Conservation (phyloP, 2,797 vertebrate genomes). For the Clarias platycephalus region DNA sequence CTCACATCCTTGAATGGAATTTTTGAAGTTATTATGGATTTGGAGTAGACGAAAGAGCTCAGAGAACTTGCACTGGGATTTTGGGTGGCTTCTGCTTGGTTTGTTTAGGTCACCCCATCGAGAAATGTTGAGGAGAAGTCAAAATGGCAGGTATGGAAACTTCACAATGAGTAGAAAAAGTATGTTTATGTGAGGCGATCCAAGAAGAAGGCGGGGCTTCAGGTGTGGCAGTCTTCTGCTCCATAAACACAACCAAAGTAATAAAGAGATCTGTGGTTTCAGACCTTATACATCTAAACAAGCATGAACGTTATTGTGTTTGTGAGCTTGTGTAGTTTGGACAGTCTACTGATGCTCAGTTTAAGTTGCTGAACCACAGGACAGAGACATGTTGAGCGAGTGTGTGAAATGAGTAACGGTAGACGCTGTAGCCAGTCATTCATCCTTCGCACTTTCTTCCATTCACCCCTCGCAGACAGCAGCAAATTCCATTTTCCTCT, state of each 20-base stretch:
- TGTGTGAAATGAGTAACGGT: conserved; percentile 20
- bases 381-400: conserved; percentile 31
- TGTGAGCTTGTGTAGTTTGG: conserved; percentile 35
- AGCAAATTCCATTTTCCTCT: conserved; percentile 66
- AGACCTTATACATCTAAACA: neutral
- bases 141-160: neutral
- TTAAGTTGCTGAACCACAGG: conserved; percentile 23
- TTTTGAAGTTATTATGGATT: neutral
- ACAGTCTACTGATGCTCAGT: conserved; percentile 5
- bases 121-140: neutral
- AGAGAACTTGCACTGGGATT: neutral
- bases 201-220: neutral
- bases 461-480: conserved; percentile 56
- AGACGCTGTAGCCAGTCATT: conserved; percentile 22
- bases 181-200: neutral
- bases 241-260: neutral
- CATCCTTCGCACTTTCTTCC: conserved; percentile 43
- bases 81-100: neutral
- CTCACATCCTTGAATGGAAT: neutral
- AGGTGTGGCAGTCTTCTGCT: neutral
- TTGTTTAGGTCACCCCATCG: neutral
- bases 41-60: neutral
- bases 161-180: neutral
- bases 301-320: neutral
- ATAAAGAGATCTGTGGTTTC: neutral